Conservation (phyloP, 2,797 vertebrate genomes). For the Phataginus tetradactyla region DNA sequence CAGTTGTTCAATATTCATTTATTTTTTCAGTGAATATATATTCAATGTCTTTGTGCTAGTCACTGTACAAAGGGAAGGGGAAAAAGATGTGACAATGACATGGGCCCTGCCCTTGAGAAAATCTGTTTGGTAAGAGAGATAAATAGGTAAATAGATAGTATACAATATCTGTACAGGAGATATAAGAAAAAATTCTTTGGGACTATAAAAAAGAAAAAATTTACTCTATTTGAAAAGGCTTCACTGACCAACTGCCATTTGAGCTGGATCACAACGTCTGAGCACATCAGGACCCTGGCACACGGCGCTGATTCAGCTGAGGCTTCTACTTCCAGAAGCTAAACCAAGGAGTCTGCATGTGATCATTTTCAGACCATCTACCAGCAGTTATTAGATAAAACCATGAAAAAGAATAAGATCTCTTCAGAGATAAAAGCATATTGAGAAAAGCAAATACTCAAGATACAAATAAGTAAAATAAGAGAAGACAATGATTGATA, state of each 20-base stretch:
- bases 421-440: not conserved
- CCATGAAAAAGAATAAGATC: not conserved
- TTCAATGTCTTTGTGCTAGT: not conserved
- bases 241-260: not conserved
- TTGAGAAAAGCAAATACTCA: not conserved
- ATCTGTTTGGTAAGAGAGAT: not conserved
- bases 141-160: not conserved
- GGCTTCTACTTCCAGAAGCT: not conserved
- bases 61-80: not conserved
- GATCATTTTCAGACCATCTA: not conserved
- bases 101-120: not conserved
- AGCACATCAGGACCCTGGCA: not conserved
- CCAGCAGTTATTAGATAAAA: not conserved
- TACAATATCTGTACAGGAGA: not conserved
- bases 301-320: not conserved
- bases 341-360: not conserved
- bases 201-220: not conserved
- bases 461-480: not conserved
- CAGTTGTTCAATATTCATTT: not conserved
- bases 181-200: not conserved
- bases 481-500: not conserved
- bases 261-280: not conserved
- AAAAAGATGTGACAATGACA: not conserved
- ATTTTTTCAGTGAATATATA: not conserved
- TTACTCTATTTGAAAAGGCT: not conserved